Conservation (phyloP, 30 jellyfish, hydroid and myxozoan genomes). For the Catostylus mosaicus region DNA sequence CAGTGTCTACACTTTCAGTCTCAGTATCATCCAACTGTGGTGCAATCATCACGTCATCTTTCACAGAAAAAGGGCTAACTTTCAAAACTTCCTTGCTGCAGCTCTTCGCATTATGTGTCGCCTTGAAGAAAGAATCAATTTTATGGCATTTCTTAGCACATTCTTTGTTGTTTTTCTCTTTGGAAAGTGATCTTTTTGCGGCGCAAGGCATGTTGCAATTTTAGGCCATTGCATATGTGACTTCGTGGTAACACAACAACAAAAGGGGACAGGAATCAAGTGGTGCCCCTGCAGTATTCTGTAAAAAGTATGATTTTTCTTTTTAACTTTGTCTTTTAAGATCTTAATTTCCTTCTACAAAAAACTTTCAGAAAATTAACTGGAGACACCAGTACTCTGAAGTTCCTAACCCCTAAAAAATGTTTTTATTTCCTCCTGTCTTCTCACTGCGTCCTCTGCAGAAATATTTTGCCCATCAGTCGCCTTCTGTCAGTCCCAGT, state of each 20-base stretch:
- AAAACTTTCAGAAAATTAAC: too few species aligned
- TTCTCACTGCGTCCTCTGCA: too few species aligned
- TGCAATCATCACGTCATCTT: slow-evolving; percentile 16
- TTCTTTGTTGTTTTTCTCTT: slow-evolving; percentile 8
- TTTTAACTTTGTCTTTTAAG: too few species aligned
- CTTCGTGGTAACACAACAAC: slow-evolving; percentile 15
- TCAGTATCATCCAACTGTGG: slow-evolving; percentile 16
- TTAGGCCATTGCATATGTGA: slow-evolving; percentile 23
- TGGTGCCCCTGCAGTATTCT: too few species aligned
- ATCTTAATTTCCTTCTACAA: too few species aligned
- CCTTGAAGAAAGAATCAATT: slow-evolving; percentile 15
- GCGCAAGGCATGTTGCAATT: slow-evolving; percentile 30
- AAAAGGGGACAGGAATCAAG: background rate
- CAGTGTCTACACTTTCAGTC: slow-evolving; percentile 4
- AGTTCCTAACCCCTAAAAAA: too few species aligned
- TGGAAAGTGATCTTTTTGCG: slow-evolving; percentile 8
- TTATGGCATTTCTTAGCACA: slow-evolving; percentile 17
- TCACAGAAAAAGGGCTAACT: background rate
- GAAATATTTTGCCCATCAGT: too few species aligned
- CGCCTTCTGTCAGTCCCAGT: too few species aligned
- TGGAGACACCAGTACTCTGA: too few species aligned
- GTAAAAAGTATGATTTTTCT: too few species aligned
- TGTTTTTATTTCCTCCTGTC: too few species aligned
- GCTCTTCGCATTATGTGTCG: slow-evolving; percentile 11
- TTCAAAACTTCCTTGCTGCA: background rate